Percentiles rank a stretch among this genome's conserved stretches.
phyloP scores from a whole-genome alignment of 2,797 vertebrate genomes.

The Mormyrus hasselquistii region DNA sequence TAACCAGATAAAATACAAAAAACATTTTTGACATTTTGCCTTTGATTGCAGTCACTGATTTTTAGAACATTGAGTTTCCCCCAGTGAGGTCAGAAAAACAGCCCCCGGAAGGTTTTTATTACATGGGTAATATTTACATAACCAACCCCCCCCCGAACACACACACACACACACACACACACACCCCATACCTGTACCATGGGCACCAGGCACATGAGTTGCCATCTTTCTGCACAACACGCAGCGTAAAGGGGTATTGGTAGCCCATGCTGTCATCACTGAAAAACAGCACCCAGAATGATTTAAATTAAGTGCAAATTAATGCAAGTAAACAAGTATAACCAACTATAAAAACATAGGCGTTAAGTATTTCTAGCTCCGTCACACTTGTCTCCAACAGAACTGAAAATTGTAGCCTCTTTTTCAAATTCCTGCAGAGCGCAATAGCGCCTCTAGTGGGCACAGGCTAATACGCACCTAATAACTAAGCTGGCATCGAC shows the following conservation, averaged over 20 bases:
- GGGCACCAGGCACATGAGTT: constrained; percentile 96
- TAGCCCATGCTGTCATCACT: constrained; percentile 99
- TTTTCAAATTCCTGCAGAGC: not conserved
- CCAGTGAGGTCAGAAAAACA: not conserved
- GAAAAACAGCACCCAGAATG: constrained; percentile 36
- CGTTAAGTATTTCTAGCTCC: not conserved
- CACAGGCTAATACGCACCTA: not conserved
- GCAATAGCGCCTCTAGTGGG: not conserved
- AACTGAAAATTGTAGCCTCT: not conserved
- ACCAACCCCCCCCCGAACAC: no score
- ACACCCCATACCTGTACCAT: constrained; percentile 87
- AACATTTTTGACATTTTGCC: not conserved
- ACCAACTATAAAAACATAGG: not conserved
- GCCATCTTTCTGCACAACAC: constrained; percentile 91
- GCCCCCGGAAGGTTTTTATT: not conserved
- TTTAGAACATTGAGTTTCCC: not conserved
- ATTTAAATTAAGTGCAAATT: not conserved
- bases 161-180: not conserved
- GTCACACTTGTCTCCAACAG: not conserved
- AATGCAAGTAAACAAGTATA: not conserved
- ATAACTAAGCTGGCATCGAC: not conserved
- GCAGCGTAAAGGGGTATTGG: constrained; percentile 93
- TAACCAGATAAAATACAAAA: not conserved
- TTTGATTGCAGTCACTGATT: not conserved
- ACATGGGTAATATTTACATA: not conserved